These are phyloP conservation scores for Cerastis leucographa DNA, from an alignment of 2,888 invertebrate species.

Conservation along the genomic window DNA sequence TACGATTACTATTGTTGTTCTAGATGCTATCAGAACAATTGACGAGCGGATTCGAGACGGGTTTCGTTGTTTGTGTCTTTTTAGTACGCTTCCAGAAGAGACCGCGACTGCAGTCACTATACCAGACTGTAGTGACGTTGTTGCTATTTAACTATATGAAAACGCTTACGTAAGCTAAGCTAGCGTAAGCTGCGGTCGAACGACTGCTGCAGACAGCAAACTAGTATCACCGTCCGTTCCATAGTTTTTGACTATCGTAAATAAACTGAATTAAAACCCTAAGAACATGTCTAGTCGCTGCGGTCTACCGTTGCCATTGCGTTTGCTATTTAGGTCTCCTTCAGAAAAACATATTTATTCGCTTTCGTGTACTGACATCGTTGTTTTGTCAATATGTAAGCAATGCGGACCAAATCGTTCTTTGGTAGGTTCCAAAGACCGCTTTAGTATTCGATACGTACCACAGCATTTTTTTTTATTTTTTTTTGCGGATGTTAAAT, in stretches of 20 bases:
- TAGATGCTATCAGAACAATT: constrained; percentile 13
- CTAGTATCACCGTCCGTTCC: too few relatives aligned
- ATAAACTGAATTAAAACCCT: background rate
- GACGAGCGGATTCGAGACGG: too few relatives aligned
- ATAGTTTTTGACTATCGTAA: background rate
- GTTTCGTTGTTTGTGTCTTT: background rate
- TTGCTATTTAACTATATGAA: background rate
- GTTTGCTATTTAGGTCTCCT: background rate
- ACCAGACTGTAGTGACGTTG: background rate
- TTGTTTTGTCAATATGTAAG: background rate
- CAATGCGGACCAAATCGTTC: background rate
- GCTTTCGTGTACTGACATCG: background rate
- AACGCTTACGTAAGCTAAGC: too few relatives aligned
- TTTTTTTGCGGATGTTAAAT: too few relatives aligned
- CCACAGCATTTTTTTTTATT: too few relatives aligned
- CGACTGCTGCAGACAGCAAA: background rate
- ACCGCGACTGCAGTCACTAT: background rate
- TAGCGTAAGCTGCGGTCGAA: background rate
- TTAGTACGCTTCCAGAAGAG: background rate
- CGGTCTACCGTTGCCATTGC: background rate
- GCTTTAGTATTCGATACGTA: background rate
- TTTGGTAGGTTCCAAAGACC: background rate
- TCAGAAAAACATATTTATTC: background rate
- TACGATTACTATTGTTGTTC: background rate
- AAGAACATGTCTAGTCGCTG: background rate